Percentiles rank a stretch among this genome's conserved stretches.
phyloP scores from a whole-genome alignment of 2,888 invertebrate genomes.

The Penaeus monodon region DNA sequence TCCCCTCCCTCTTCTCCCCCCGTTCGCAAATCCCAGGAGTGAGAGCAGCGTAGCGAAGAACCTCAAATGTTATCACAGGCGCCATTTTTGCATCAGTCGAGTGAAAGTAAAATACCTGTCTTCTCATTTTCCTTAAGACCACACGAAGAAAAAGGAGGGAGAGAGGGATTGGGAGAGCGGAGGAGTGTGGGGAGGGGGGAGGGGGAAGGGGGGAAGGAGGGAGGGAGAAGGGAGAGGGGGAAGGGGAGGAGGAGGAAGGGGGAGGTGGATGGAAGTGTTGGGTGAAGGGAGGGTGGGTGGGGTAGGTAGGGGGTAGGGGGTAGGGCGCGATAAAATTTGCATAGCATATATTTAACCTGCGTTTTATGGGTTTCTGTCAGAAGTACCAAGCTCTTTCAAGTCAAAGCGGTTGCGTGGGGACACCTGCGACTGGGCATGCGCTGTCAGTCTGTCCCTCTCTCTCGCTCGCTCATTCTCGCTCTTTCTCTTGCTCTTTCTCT shows the following conservation, averaged over 20 bases:
- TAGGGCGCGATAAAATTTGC: not conserved
- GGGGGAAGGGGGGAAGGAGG: not conserved
- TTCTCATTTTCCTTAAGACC: no score
- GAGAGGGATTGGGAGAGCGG: not conserved
- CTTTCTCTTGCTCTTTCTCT: no score
- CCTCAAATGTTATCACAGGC: no score
- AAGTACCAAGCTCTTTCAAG: not conserved
- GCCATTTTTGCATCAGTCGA: no score
- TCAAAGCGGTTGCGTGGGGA: no score
- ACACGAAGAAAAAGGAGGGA: no score
- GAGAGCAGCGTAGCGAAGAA: no score
- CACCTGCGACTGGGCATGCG: no score
- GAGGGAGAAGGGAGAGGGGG: not conserved
- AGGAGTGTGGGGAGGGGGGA: not conserved
- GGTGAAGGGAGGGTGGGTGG: not conserved
- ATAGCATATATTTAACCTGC: no score
- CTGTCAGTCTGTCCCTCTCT: no score
- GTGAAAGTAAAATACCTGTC: no score
- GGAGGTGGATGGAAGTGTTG: not conserved
- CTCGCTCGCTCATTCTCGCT: no score
- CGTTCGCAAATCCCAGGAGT: not conserved
- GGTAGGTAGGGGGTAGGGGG: not conserved
- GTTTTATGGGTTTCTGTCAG: not conserved
- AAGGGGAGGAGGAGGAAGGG: not conserved
- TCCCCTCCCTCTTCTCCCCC: not conserved